Conservation (phyloP, 1,140 invertebrate genomes). For the Drosophila sp. region DNA sequence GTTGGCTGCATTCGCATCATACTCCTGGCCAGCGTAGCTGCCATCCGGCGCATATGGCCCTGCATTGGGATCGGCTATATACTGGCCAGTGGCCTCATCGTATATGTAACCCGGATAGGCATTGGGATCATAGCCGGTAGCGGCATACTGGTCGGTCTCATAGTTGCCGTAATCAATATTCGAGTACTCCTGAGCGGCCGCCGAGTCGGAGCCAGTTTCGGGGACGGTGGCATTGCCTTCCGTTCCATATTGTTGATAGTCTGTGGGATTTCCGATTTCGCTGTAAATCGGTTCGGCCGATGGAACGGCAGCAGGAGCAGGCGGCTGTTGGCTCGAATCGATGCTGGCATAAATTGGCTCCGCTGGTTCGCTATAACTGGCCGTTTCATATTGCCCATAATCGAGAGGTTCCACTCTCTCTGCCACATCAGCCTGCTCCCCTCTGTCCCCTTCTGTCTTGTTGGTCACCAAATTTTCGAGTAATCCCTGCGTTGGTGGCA, state of each 20-base stretch:
- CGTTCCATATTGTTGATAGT: slow-evolving; percentile 67
- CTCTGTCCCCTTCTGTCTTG: slow-evolving; percentile 23
- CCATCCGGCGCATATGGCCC: slow-evolving; percentile 62
- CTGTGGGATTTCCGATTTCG: slow-evolving; percentile 77
- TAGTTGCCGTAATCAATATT: slow-evolving; percentile 79
- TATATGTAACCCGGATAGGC: slow-evolving; percentile 80
- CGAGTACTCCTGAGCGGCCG: slow-evolving; percentile 59
- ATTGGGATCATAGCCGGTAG: slow-evolving; percentile 70
- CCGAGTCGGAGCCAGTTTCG: not conserved
- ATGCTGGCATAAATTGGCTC: slow-evolving; percentile 71
- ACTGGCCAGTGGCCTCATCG: slow-evolving; percentile 75
- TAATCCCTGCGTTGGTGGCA: slow-evolving; percentile 50
- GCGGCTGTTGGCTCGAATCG: slow-evolving; percentile 48
- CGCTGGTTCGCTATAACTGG: slow-evolving; percentile 53
- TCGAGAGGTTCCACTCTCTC: slow-evolving; percentile 31
- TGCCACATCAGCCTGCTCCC: slow-evolving; percentile 20
- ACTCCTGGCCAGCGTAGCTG: slow-evolving; percentile 64
- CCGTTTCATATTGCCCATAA: slow-evolving; percentile 63
- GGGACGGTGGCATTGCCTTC: slow-evolving; percentile 38
- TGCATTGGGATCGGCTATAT: slow-evolving; percentile 77
- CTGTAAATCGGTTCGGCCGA: slow-evolving; percentile 64
- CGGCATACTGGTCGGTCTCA: slow-evolving; percentile 65
- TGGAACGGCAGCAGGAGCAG: not conserved
- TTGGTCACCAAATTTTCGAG: slow-evolving; percentile 63
- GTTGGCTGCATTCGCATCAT: slow-evolving; percentile 47